Conservation (phyloP, 2,113 vertebrate species). For the Calyptommatus sinebrachiatus region DNA sequence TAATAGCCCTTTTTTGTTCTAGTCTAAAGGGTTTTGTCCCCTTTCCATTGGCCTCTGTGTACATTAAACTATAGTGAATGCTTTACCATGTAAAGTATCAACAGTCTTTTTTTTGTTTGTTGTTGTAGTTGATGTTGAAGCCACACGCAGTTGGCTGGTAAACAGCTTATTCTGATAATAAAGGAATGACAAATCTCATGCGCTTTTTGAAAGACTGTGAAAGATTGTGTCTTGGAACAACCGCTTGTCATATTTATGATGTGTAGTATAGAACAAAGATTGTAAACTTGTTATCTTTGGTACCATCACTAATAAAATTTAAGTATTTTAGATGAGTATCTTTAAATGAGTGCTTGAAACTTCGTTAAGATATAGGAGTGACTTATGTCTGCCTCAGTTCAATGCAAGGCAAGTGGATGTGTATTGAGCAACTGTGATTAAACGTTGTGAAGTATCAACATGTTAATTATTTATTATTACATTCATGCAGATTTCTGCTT, state of each 20-base stretch:
- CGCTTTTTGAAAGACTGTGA: constrained; percentile 63
- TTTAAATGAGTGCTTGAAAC: constrained; percentile 58
- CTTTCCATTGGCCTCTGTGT: constrained; percentile 65
- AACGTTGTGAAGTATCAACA: background rate
- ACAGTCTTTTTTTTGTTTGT: constrained; percentile 61
- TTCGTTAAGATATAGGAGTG: constrained; percentile 37
- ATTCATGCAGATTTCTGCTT: no score
- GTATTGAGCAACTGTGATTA: background rate
- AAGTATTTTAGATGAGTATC: constrained; percentile 75
- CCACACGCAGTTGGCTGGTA: constrained; percentile 67
- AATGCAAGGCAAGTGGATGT: background rate
- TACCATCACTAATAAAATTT: constrained; percentile 76
- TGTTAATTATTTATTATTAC: background rate
- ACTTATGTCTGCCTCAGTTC: background rate
- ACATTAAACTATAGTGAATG: constrained; percentile 69
- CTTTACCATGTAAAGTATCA: constrained; percentile 82
- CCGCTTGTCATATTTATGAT: constrained; percentile 75
- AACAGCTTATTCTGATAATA: constrained; percentile 68
- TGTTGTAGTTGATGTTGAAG: constrained; percentile 57
- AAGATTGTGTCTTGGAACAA: constrained; percentile 67
- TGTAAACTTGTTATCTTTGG: constrained; percentile 77
- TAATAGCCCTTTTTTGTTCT: constrained; percentile 57
- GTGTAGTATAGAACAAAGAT: constrained; percentile 75
- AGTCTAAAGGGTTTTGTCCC: constrained; percentile 38
- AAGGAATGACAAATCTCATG: constrained; percentile 59